phyloP scores from a whole-genome alignment of 1,140 invertebrate species.

The Pseudomyrmex gracilis region DNA sequence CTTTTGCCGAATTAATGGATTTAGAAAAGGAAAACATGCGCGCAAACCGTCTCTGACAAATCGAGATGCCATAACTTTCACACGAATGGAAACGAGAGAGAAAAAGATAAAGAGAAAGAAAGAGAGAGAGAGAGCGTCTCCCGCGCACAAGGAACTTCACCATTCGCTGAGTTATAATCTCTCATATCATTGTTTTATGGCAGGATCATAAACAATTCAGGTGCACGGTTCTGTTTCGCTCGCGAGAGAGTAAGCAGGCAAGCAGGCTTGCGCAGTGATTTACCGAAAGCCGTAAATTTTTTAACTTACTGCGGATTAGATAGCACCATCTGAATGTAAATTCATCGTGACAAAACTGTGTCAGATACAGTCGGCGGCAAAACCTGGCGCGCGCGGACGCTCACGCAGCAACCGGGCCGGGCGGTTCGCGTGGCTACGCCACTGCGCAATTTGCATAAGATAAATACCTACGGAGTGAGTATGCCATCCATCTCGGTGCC shows the following conservation, averaged over 20 bases:
- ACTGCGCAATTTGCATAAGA: constrained; percentile 69
- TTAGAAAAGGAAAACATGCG: background rate
- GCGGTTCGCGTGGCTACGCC: constrained; percentile 48
- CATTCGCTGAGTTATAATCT: constrained; percentile 75
- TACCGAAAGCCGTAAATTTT: constrained; percentile 82
- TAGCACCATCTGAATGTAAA: constrained; percentile 78
- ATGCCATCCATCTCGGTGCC: constrained; percentile 58
- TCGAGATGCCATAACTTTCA: constrained; percentile 54
- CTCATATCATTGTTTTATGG: constrained; percentile 81
- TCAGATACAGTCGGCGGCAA: constrained; percentile 58
- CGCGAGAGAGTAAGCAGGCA: constrained; percentile 64
- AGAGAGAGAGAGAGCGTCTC: constrained; percentile 46
- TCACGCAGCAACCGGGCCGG: constrained; percentile 5
- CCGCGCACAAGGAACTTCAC: constrained; percentile 68
- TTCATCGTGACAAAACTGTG: constrained; percentile 76
- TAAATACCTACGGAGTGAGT: constrained; percentile 63
- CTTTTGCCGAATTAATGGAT: background rate
- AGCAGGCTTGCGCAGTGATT: constrained; percentile 72
- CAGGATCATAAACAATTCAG: constrained; percentile 79
- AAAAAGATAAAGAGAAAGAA: constrained; percentile 36
- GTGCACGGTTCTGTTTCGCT: constrained; percentile 61
- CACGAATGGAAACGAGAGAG: constrained; percentile 53
- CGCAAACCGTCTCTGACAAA: constrained; percentile 58
- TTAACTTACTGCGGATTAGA: constrained; percentile 81
- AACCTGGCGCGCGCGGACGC: constrained; percentile 42